Evolutionary conservation across 2,797 vertebrate genomes (phyloP).

Genomic region (Labeo calbasu): DNA sequence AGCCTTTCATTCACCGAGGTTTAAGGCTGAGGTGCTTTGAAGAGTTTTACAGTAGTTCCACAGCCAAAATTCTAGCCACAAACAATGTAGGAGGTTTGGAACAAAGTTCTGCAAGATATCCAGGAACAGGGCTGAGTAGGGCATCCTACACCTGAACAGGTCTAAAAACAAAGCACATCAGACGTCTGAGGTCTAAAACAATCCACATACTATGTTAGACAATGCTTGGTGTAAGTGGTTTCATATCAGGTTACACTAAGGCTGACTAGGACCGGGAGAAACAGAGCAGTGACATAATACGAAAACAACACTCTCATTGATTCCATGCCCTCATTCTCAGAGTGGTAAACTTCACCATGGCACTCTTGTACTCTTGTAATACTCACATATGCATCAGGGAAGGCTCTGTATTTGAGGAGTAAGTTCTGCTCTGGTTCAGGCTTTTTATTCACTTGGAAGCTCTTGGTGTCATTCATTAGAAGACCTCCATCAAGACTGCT

Average conservation of each 20-base stretch:
- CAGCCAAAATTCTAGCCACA: neutral
- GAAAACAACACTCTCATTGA: slow-evolving; percentile 36
- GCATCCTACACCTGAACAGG: neutral
- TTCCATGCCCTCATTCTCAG: slow-evolving; percentile 18
- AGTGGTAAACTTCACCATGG: neutral
- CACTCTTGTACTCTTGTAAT: neutral
- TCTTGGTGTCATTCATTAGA: slow-evolving; percentile 60
- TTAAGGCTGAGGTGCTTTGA: slow-evolving; percentile 7
- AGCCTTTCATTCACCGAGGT: slow-evolving; percentile 31
- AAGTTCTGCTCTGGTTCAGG: slow-evolving; percentile 62
- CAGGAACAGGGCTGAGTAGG: neutral
- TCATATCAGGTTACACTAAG: slow-evolving; percentile 17
- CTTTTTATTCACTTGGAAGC: slow-evolving; percentile 57
- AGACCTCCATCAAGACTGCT: slow-evolving; percentile 61
- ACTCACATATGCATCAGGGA: slow-evolving; percentile 85
- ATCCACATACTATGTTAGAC: neutral
- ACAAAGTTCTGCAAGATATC: neutral
- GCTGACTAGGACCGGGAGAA: neutral
- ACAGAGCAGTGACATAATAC: neutral
- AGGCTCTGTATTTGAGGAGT: slow-evolving; percentile 74
- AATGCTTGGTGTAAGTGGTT: neutral
- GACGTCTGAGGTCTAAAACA: slow-evolving; percentile 16
- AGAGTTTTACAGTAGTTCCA: neutral
- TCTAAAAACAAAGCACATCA: neutral
- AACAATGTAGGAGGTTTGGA: neutral